These are phyloP conservation scores for Tylochromis polylepis DNA, from an alignment of 2,113 vertebrate species.

Conservation along the genomic window DNA sequence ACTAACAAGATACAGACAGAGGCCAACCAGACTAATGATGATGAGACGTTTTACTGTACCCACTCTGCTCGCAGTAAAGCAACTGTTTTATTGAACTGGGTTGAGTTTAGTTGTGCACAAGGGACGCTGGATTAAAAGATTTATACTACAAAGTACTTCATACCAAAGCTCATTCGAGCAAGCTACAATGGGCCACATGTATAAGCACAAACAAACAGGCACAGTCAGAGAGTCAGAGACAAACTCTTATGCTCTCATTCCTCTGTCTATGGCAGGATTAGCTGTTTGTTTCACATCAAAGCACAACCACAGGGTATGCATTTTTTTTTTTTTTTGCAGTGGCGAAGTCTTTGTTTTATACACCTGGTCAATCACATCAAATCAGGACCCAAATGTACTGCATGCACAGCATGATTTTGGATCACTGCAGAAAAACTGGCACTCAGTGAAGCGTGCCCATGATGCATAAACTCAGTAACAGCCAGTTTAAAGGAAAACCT, in stretches of 20 bases:
- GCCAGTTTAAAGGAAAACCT: neutral
- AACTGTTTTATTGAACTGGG: slow-evolving; percentile 31
- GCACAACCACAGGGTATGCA: neutral
- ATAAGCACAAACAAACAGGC: slow-evolving; percentile 38
- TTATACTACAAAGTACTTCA: slow-evolving; percentile 60
- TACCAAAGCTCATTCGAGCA: slow-evolving; percentile 44
- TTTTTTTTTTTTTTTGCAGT: neutral
- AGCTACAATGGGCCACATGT: slow-evolving; percentile 44
- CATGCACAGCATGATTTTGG: neutral
- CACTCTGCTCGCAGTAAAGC: neutral
- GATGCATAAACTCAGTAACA: neutral
- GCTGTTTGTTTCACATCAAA: neutral
- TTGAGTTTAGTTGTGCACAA: slow-evolving; percentile 28
- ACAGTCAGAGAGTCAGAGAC: slow-evolving; percentile 19
- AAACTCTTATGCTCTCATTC: neutral
- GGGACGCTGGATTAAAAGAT: slow-evolving; percentile 64
- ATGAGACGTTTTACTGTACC: neutral
- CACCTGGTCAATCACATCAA: neutral
- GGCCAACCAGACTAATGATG: neutral
- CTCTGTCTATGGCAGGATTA: neutral
- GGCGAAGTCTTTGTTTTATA: neutral
- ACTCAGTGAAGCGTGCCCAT: accelerated
- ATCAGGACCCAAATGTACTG: neutral
- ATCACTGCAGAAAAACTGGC: neutral
- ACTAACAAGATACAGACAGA: slow-evolving; percentile 20